A percentile compares a stretch with the other conserved stretches of the same genome.
phyloP scores from a whole-genome alignment of 2,113 vertebrate species.

The Sebastes schlegelii region DNA sequence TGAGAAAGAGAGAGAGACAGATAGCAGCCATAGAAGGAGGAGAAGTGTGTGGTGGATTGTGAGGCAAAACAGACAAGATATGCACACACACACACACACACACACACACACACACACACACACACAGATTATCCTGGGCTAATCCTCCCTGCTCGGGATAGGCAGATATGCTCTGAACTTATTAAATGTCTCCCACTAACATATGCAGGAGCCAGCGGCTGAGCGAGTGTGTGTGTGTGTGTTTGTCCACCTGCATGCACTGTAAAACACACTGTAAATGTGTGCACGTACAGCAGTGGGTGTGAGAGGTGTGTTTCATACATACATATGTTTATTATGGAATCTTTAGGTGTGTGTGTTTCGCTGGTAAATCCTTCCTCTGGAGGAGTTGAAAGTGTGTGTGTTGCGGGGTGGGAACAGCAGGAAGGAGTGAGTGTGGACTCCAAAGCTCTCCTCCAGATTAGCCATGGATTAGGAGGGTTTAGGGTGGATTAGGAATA shows the following conservation, averaged over 20 bases:
- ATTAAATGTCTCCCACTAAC: constrained; percentile 82
- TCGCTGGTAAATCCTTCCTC: constrained; percentile 69
- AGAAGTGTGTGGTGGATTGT: constrained; percentile 67
- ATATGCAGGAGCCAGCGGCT: constrained; percentile 73
- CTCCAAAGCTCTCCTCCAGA: constrained; percentile 82
- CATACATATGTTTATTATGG: constrained; percentile 52
- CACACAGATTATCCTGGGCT: constrained; percentile 78
- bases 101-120: constrained; percentile 45
- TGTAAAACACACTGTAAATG: constrained; percentile 40
- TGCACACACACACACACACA: constrained; percentile 35
- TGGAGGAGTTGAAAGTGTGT: constrained; percentile 54
- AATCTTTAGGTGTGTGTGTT: constrained; percentile 55
- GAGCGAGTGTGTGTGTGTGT: constrained; percentile 39
- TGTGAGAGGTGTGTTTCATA: constrained; percentile 49
- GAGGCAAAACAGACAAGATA: constrained; percentile 46
- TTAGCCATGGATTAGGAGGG: constrained; percentile 84
- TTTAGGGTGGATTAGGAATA: constrained; percentile 84
- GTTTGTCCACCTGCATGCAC: constrained; percentile 46
- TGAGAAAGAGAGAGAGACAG: constrained; percentile 37
- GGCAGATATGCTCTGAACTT: constrained; percentile 79
- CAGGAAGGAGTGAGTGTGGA: constrained; percentile 75
- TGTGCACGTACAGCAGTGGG: constrained; percentile 55
- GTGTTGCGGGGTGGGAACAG: constrained; percentile 73
- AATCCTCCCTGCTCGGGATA: constrained; percentile 76
- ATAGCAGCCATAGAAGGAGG: constrained; percentile 31